Percentiles rank a stretch among this genome's conserved stretches.
Evolutionary conservation across 2,113 vertebrate species (phyloP).

Genomic region (Peromyscus leucopus): DNA sequence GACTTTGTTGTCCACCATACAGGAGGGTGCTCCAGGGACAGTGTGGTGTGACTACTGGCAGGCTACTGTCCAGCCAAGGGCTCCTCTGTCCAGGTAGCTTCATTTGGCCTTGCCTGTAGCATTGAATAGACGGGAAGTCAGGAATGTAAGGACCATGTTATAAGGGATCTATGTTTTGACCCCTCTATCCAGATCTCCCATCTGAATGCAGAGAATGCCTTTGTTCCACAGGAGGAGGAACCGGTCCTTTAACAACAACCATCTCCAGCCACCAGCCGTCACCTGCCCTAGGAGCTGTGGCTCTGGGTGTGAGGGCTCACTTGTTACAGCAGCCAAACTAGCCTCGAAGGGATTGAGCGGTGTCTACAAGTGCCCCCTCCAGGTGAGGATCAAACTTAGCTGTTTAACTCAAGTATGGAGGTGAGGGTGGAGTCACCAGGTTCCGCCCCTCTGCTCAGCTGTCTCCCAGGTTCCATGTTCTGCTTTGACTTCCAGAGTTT

Average conservation of each 20-base stretch:
- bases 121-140: not conserved
- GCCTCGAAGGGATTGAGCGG: rapidly evolving
- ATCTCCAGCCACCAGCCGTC: not conserved
- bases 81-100: not conserved
- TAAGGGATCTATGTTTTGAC: rapidly evolving
- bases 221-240: not conserved
- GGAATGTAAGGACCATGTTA: not conserved
- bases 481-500: not conserved
- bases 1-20: not conserved
- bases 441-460: not conserved
- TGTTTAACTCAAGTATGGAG: not conserved
- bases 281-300: rapidly evolving
- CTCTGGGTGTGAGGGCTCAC: not conserved
- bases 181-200: rapidly evolving
- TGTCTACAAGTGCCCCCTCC: rapidly evolving
- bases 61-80: not conserved
- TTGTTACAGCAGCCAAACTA: not conserved
- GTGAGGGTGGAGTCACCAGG: not conserved
- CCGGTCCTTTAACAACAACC: not conserved
- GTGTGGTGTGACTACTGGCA: not conserved
- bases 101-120: rapidly evolving
- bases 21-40: not conserved
- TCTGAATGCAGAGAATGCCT: rapidly evolving
- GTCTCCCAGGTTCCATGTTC: not conserved
- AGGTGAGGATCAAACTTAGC: not conserved